Conservation (phyloP, 2,113 vertebrate species). For the Carettochelys insculpta region DNA sequence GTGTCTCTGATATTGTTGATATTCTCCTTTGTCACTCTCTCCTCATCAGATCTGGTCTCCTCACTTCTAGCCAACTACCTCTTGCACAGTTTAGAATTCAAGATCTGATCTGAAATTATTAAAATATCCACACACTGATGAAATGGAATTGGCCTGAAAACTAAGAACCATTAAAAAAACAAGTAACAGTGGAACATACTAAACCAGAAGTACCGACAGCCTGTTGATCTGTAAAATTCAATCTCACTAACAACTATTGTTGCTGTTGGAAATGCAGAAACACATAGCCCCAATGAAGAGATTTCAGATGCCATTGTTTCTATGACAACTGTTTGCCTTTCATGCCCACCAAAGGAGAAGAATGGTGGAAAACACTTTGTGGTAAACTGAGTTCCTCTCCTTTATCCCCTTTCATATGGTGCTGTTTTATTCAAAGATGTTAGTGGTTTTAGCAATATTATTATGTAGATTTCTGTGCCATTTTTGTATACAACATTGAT, state of each 20-base stretch:
- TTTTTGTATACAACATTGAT: constrained; percentile 36
- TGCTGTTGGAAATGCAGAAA: too few species aligned
- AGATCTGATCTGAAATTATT: not conserved
- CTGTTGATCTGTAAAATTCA: constrained; percentile 17
- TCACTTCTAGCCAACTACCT: too few species aligned
- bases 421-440: constrained; percentile 21
- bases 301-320: constrained; percentile 77
- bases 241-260: not conserved
- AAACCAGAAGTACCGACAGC: constrained; percentile 22
- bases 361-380: constrained; percentile 63
- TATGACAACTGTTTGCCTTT: constrained; percentile 76
- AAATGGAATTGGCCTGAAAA: not conserved
- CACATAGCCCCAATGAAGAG: constrained; percentile 37
- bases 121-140: not conserved
- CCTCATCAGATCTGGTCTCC: too few species aligned
- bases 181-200: not conserved
- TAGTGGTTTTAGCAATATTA: constrained; percentile 20
- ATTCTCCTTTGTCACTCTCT: too few species aligned
- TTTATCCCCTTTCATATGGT: constrained; percentile 10
- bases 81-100: too few species aligned
- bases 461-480: constrained; percentile 33
- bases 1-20: too few species aligned
- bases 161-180: constrained; percentile 34
- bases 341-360: constrained; percentile 41
- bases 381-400: constrained; percentile 51